Conservation (phyloP, 2,888 invertebrate genomes). For the Cepaea hortensis region DNA sequence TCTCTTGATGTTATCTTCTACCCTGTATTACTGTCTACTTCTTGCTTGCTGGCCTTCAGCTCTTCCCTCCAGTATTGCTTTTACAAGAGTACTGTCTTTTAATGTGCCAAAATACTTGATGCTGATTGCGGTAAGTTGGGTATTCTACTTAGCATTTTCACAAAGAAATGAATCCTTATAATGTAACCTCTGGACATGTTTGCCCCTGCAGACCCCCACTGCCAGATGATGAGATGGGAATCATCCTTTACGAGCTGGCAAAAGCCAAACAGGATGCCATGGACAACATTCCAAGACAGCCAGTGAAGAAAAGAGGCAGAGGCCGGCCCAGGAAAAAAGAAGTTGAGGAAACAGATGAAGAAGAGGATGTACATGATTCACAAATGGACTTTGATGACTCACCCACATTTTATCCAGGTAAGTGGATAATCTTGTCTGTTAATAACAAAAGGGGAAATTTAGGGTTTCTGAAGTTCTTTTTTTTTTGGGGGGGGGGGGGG, state of each 20-base stretch:
- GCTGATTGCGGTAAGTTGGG: too few relatives aligned
- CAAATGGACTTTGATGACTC: constrained; percentile 41
- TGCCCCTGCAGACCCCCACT: constrained; percentile 31
- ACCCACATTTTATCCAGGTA: constrained; percentile 28
- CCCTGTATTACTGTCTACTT: too few relatives aligned
- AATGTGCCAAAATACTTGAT: too few relatives aligned
- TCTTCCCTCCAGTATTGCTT: too few relatives aligned
- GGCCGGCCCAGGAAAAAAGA: constrained; percentile 37
- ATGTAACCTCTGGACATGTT: too few relatives aligned
- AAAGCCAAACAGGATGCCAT: constrained; percentile 46
- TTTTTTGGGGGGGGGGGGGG: neutral
- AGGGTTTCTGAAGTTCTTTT: neutral
- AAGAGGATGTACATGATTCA: constrained; percentile 39
- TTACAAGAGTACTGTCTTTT: too few relatives aligned
- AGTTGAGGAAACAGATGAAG: constrained; percentile 26
- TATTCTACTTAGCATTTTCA: too few relatives aligned
- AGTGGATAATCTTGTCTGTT: neutral
- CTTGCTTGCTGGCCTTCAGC: too few relatives aligned
- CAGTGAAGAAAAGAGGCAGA: constrained; percentile 33
- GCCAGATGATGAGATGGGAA: constrained; percentile 48
- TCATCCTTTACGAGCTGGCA: constrained; percentile 46
- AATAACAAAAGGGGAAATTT: too few relatives aligned
- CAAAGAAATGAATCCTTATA: too few relatives aligned
- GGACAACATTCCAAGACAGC: constrained; percentile 30
- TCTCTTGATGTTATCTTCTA: too few relatives aligned